These are phyloP conservation scores for Bimastos eiseni DNA, from an alignment of 2,888 invertebrate genomes.

Conservation along the genomic window DNA sequence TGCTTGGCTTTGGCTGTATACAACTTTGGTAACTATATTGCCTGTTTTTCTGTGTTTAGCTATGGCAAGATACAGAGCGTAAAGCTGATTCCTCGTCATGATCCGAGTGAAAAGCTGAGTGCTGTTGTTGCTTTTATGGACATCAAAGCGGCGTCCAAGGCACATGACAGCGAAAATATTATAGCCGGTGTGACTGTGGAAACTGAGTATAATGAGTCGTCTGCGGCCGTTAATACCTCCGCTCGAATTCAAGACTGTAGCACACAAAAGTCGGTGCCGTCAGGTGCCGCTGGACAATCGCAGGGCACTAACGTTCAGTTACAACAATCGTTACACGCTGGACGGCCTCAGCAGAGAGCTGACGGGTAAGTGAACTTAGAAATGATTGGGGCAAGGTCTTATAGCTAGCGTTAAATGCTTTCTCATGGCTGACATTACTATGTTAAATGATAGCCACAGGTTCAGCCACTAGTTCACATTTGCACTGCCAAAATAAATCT, in stretches of 20 bases:
- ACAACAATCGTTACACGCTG: not conserved
- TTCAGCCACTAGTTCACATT: not conserved
- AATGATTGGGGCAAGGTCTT: not conserved
- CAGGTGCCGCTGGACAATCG: not conserved
- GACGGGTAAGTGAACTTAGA: slow-evolving; percentile 25
- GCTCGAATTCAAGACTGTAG: slow-evolving; percentile 47
- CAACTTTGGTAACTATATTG: not conserved
- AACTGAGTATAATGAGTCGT: slow-evolving; percentile 85
- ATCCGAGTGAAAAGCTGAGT: slow-evolving; percentile 36
- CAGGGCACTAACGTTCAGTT: not conserved
- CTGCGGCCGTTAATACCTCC: slow-evolving; percentile 48
- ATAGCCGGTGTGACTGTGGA: slow-evolving; percentile 74
- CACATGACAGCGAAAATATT: slow-evolving; percentile 85
- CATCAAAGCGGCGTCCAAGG: slow-evolving; percentile 92
- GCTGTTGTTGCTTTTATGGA: slow-evolving; percentile 76
- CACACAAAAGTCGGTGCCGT: not conserved
- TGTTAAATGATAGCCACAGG: not conserved
- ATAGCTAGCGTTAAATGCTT: not conserved
- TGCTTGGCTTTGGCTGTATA: not conserved
- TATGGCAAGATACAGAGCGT: slow-evolving; percentile 97
- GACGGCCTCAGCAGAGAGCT: slow-evolving; percentile 17
- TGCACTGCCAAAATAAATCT: slow-evolving; percentile 13
- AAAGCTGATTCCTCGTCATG: slow-evolving; percentile 73
- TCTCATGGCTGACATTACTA: not conserved
- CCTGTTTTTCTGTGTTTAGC: slow-evolving; percentile 67